phyloP scores from a whole-genome alignment of 92 coral and sea anemone genomes.

The Paragorgia papillata region DNA sequence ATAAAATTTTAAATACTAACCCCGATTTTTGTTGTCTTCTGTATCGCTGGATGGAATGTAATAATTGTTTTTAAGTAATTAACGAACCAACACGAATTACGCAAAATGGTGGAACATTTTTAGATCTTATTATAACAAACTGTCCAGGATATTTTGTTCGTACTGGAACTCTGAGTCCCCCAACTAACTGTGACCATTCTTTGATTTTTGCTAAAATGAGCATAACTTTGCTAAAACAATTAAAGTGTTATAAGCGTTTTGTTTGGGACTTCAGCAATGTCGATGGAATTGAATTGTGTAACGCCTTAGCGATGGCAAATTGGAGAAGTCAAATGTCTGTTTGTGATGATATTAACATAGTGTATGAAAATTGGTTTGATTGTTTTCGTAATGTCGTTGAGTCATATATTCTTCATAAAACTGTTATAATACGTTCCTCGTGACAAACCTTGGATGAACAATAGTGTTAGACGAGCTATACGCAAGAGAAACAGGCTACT shows the following conservation, averaged over 20 bases:
- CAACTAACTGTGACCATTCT: too few species aligned
- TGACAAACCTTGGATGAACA: conserved; percentile 66
- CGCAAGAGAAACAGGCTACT: too few species aligned
- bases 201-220: conserved; percentile 26
- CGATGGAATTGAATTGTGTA: neutral
- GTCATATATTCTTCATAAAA: conserved; percentile 28
- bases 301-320: neutral
- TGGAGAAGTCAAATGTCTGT: conserved; percentile 35
- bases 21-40: too few species aligned
- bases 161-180: conserved; percentile 55
- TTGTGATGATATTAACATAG: neutral
- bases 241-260: conserved; percentile 46
- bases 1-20: too few species aligned
- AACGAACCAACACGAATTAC: conserved; percentile 40
- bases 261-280: conserved; percentile 48
- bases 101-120: conserved; percentile 4
- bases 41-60: conserved; percentile 44
- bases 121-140: conserved; percentile 49
- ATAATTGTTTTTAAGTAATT: conserved; percentile 16
- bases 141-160: conserved; percentile 54
- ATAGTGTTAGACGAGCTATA: neutral
- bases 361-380: conserved; percentile 18
- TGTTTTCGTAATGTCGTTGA: conserved; percentile 40
- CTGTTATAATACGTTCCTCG: conserved; percentile 55
- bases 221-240: neutral